phyloP scores from a whole-genome alignment of 2,888 invertebrate genomes.

The Pandemis corylana region DNA sequence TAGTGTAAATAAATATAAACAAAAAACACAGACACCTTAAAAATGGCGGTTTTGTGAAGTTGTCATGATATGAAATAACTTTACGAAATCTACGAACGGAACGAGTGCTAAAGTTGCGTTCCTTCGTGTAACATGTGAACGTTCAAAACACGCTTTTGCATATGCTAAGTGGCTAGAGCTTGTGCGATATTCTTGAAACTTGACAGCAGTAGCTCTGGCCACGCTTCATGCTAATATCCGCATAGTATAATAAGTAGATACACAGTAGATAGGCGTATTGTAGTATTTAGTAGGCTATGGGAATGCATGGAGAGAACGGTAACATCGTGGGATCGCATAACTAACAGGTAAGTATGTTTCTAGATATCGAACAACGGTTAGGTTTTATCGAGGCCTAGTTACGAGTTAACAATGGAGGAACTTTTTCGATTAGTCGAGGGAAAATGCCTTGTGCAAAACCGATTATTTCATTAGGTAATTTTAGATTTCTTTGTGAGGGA shows the following conservation, averaged over 20 bases:
- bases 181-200: conserved; percentile 5
- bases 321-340: conserved; percentile 42
- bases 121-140: background rate
- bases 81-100: background rate
- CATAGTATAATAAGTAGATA: conserved; percentile 14
- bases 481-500: conserved; percentile 3
- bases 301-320: conserved; percentile 42
- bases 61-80: background rate
- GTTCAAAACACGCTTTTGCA: conserved; percentile 11
- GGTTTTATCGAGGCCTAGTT: conserved; percentile 41
- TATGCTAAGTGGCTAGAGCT: conserved; percentile 5
- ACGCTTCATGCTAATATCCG: conserved; percentile 26
- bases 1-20: background rate
- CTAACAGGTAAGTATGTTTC: conserved; percentile 31
- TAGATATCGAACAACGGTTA: conserved; percentile 41
- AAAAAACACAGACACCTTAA: background rate
- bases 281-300: conserved; percentile 45
- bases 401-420: conserved; percentile 39
- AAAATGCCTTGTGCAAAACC: conserved; percentile 19
- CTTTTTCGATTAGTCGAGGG: conserved; percentile 31
- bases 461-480: conserved; percentile 4
- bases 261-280: conserved; percentile 29
- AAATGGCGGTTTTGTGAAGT: background rate
- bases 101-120: conserved; percentile 13
- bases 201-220: conserved; percentile 12